Evolutionary conservation across 2,797 vertebrate genomes (phyloP).

Genomic region (Typhlichthys eigenmanni): DNA sequence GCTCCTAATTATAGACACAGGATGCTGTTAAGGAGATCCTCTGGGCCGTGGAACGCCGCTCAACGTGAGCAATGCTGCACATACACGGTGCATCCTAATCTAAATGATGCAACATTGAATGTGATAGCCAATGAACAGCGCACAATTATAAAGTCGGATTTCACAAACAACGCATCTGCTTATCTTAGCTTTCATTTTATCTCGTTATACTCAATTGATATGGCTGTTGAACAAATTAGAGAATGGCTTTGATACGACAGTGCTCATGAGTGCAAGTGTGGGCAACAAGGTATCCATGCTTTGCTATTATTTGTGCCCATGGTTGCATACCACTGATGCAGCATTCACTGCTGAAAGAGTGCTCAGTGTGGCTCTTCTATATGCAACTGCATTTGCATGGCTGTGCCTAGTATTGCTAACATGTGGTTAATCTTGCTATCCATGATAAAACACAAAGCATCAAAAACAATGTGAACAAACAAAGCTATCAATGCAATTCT

Average conservation of each 20-base stretch:
- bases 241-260: too few species aligned
- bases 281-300: too few species aligned
- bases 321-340: too few species aligned
- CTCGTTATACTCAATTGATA: too few species aligned
- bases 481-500: not conserved
- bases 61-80: conserved; percentile 18
- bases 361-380: too few species aligned
- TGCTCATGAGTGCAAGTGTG: too few species aligned
- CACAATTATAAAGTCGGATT: not conserved
- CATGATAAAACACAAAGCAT: not conserved
- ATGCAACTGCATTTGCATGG: too few species aligned
- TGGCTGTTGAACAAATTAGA: too few species aligned
- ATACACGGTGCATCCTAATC: conserved; percentile 24
- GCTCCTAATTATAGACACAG: conserved; percentile 50
- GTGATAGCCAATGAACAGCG: conserved; percentile 4
- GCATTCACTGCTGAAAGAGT: too few species aligned
- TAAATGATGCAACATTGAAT: conserved; percentile 34
- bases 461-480: not conserved
- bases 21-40: conserved; percentile 35
- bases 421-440: not conserved
- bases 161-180: not conserved
- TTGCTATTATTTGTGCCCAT: too few species aligned
- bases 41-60: conserved; percentile 36
- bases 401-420: too few species aligned
- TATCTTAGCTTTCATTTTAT: too few species aligned